Evolutionary conservation across 1,140 invertebrate species (phyloP), one percentile per base, ranked within the genome.

Genomic region (Ips typographus): DNA sequence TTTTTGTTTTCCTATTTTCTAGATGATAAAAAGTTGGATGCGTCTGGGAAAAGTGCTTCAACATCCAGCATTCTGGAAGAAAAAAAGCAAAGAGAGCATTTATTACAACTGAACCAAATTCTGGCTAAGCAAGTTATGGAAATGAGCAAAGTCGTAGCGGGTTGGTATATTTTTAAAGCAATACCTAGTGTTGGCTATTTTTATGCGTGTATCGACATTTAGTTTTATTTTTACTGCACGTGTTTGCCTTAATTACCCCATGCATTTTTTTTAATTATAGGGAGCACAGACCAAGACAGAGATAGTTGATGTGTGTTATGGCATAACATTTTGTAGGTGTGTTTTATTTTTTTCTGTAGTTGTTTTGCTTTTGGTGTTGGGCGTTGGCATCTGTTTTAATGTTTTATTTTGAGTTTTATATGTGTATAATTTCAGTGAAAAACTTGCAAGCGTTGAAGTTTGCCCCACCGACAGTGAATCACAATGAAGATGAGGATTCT

Each of bases 71-170:
- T 80, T 70, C 72, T 76, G 8, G 91, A 91, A 75, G 93, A 95
- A 77, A 95, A 94, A 80, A 85, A 89, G 70, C 91, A 94, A 76
- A 85, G 94, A 42, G 92, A 95, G 76, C 92, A 95, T 79, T 84
- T 96, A 73, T 83, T 96, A 51, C 91, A 93, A 76, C 84, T 96
- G 65, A 94, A 94, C 84, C 94, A 95, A 82, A 93, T 94, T 74
- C 82, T 96, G 71, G 94, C 94, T n/a, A 89, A 92, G 77, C 92
- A 96, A 85, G 94, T 96, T 65, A 95, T 94, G 84, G 91, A 94
- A 80, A 94, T 93, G 84, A 95, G 92, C 82, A 94, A 94, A 85
- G 92, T 94, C 80, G 93, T 94, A 73, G 94, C 94, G 82, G 93
- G 94, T 96, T 53, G 70, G 40, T 38, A 62, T 37, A 40, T 55